phyloP scores from a whole-genome alignment of 1,140 invertebrate species.

The Sminthurides bifidus region DNA sequence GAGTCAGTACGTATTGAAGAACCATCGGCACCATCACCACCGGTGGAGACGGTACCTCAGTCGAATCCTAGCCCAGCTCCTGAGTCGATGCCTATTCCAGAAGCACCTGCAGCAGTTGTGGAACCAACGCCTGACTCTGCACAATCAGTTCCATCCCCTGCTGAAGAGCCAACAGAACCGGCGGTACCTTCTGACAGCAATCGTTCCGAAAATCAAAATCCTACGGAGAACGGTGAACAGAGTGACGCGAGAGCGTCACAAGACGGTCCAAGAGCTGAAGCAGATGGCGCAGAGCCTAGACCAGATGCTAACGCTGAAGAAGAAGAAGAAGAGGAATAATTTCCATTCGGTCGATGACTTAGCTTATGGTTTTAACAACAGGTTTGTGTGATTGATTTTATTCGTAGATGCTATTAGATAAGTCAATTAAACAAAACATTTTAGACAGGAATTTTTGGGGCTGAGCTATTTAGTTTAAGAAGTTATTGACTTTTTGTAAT shows the following conservation, averaged over 20 bases:
- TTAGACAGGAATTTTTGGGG: no score
- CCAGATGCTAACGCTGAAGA: not conserved
- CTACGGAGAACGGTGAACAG: not conserved
- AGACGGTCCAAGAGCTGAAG: not conserved
- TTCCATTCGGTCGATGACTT: no score
- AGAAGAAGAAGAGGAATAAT: not conserved
- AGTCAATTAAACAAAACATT: no score
- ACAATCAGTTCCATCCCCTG: not conserved
- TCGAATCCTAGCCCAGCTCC: not conserved
- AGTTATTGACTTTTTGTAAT: no score
- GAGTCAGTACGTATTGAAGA: no score
- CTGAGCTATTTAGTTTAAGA: no score
- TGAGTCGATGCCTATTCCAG: not conserved
- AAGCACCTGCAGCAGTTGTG: not conserved
- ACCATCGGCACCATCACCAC: not conserved
- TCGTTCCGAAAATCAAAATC: not conserved
- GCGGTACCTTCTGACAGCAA: not conserved
- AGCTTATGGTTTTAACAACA: no score
- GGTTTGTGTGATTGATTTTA: no score
- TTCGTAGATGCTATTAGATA: no score
- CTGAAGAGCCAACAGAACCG: not conserved
- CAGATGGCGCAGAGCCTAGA: not conserved
- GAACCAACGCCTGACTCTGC: no score
- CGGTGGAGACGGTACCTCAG: not conserved
- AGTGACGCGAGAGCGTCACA: not conserved